Percentiles rank a stretch among this genome's conserved stretches.
Conservation (phyloP, 2,113 vertebrate genomes). For the Hypocryptadius cinnamomeus region DNA sequence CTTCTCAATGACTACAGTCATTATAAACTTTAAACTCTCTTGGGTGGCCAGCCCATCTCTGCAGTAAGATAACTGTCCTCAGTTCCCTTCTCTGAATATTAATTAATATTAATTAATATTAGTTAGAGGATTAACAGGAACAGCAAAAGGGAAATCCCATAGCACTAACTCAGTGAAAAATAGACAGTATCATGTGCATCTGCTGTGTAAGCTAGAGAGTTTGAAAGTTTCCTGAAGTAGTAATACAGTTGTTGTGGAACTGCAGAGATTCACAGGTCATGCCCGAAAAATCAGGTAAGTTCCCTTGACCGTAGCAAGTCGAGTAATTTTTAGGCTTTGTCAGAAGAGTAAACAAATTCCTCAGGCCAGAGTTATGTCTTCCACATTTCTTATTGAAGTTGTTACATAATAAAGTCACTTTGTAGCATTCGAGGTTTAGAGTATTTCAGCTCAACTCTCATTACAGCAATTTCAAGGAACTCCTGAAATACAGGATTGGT, state of each 20-base stretch:
- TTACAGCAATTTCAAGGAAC: neutral
- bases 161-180: neutral
- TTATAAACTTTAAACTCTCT: neutral
- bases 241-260: neutral
- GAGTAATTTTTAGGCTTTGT: neutral
- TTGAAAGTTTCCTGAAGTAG: neutral
- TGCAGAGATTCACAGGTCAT: neutral
- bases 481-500: neutral
- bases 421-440: neutral
- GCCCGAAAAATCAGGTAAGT: neutral
- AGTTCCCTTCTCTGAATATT: neutral
- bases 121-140: neutral
- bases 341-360: neutral
- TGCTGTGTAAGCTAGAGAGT: neutral
- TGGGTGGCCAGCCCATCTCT: neutral
- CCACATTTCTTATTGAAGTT: neutral
- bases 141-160: neutral
- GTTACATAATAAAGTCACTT: neutral
- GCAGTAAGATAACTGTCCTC: neutral
- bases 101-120: slow-evolving; percentile 13
- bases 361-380: neutral
- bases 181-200: neutral
- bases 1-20: neutral
- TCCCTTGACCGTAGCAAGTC: neutral
- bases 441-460: neutral